phyloP scores from a whole-genome alignment of 2,113 vertebrate genomes.

The Xiphias gladius region DNA sequence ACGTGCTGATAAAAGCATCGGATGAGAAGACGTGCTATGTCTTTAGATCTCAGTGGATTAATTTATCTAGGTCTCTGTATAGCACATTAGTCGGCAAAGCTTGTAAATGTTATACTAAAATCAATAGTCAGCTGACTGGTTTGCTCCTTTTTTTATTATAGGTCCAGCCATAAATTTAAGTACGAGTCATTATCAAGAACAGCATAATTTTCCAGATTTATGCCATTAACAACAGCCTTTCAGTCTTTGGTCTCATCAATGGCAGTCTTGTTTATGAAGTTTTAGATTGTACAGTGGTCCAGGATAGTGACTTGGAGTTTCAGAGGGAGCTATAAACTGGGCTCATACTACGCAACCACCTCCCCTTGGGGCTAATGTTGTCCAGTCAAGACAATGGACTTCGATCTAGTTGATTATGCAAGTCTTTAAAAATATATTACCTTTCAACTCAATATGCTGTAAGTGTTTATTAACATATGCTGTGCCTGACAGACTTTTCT shows the following conservation, averaged over 20 bases:
- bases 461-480: not conserved
- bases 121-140: slow-evolving; percentile 71
- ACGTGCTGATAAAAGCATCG: slow-evolving; percentile 71
- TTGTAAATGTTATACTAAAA: slow-evolving; percentile 62
- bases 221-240: slow-evolving; percentile 56
- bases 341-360: not conserved
- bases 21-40: slow-evolving; percentile 49
- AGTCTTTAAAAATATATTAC: slow-evolving; percentile 12
- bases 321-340: slow-evolving; percentile 49
- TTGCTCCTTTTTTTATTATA: slow-evolving; percentile 67
- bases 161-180: slow-evolving; percentile 71
- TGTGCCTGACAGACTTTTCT: not conserved
- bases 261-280: slow-evolving; percentile 61
- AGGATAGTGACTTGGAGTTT: slow-evolving; percentile 22
- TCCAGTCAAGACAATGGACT: slow-evolving; percentile 56
- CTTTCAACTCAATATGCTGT: not conserved
- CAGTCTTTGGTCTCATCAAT: slow-evolving; percentile 43
- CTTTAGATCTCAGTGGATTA: slow-evolving; percentile 49
- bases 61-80: slow-evolving; percentile 42
- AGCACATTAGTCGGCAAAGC: slow-evolving; percentile 50
- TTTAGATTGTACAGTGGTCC: slow-evolving; percentile 5
- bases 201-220: slow-evolving; percentile 64
- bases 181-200: slow-evolving; percentile 73
- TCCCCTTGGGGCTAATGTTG: slow-evolving; percentile 20
- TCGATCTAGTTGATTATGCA: slow-evolving; percentile 49